Evolutionary conservation across 2,888 invertebrate species (phyloP).

Genomic region (Thera obeliscata): DNA sequence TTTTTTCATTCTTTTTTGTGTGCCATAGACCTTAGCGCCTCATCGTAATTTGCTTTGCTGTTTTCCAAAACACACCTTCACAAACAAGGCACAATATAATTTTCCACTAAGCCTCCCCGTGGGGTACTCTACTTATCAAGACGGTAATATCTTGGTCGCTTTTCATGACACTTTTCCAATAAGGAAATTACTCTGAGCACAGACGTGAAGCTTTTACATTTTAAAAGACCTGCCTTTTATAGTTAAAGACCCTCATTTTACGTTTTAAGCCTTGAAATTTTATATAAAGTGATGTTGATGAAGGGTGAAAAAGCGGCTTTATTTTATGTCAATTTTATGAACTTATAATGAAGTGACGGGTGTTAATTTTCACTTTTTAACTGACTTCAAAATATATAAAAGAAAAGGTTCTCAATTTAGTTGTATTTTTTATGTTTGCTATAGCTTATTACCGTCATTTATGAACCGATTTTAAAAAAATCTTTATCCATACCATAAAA

Average conservation of each 20-base stretch:
- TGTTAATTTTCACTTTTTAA: too few species aligned
- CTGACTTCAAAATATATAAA: too few species aligned
- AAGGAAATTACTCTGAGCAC: slow-evolving; percentile 15
- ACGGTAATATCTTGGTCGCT: slow-evolving; percentile 6
- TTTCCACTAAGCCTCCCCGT: slow-evolving; percentile 4
- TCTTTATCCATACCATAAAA: too few species aligned
- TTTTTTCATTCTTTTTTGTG: too few species aligned
- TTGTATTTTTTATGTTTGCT: too few species aligned
- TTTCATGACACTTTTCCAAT: slow-evolving; percentile 23
- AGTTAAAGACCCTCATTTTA: slow-evolving; percentile 5
- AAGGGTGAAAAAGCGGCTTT: slow-evolving; percentile 5
- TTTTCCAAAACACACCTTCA: background rate
- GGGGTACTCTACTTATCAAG: background rate
- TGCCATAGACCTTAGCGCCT: background rate
- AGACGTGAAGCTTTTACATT: slow-evolving; percentile 12
- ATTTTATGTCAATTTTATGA: background rate
- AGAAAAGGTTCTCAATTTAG: too few species aligned
- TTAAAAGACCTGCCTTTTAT: slow-evolving; percentile 16
- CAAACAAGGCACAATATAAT: slow-evolving; percentile 9
- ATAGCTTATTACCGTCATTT: too few species aligned
- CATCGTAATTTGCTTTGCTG: background rate
- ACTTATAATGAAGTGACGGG: too few species aligned
- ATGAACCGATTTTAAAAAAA: too few species aligned
- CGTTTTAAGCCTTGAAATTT: slow-evolving; percentile 9
- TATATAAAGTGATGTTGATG: slow-evolving; percentile 11